These are phyloP conservation scores for Brachionus calyciflorus DNA, from an alignment of 1,140 invertebrate genomes.

Conservation along the genomic window DNA sequence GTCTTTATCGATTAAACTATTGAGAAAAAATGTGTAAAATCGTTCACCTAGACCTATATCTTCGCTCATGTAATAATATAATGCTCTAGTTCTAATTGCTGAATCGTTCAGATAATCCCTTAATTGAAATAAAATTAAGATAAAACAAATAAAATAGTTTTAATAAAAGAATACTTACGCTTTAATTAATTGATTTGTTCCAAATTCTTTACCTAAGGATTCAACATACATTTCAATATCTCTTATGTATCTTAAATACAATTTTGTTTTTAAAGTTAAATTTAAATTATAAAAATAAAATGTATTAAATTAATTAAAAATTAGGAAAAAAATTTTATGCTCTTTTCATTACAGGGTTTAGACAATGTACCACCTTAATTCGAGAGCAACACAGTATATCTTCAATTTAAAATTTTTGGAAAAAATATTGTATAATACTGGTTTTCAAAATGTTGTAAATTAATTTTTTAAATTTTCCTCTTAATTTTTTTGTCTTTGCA, in stretches of 20 bases:
- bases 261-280: no score
- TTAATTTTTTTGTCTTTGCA: no score
- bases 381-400: no score
- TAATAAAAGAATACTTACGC: background rate
- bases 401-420: no score
- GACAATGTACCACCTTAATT: no score
- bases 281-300: no score
- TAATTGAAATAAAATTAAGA: no score
- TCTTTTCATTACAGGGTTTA: no score
- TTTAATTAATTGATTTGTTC: conserved; percentile 36
- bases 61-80: conserved; percentile 7
- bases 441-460: no score
- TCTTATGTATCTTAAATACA: conserved; percentile 25
- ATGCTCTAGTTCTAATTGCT: conserved; percentile 3
- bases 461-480: no score
- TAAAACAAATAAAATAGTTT: background rate
- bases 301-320: background rate
- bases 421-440: no score
- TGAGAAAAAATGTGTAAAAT: background rate
- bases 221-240: conserved; percentile 46
- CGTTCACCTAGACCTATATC: background rate
- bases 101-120: conserved; percentile 44
- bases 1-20: conserved; percentile 10
- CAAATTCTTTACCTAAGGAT: conserved; percentile 2
- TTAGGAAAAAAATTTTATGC: no score